Percentiles rank a stretch among this genome's conserved stretches.
Evolutionary conservation across 2,888 invertebrate genomes (phyloP).

Genomic region (Palloptera scutellata): DNA sequence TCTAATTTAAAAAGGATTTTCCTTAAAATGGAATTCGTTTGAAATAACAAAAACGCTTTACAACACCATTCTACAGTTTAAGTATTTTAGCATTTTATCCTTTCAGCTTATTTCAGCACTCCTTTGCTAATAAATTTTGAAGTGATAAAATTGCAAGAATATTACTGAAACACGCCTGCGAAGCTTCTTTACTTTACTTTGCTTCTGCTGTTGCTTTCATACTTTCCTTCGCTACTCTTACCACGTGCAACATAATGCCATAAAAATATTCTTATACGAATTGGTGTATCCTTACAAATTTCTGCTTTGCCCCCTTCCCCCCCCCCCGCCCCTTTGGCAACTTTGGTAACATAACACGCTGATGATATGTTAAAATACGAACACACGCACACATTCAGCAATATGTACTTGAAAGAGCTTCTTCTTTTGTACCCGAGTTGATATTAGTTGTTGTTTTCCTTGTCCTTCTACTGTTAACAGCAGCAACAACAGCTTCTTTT

Average conservation of each 20-base stretch:
- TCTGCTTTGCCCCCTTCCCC: neutral
- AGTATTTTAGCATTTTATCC: neutral
- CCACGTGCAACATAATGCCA: slow-evolving; percentile 22
- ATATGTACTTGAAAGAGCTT: slow-evolving; percentile 21
- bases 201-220: slow-evolving; percentile 8
- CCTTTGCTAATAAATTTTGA: slow-evolving; percentile 27
- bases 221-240: slow-evolving; percentile 32
- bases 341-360: slow-evolving; percentile 33
- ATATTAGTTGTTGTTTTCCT: slow-evolving; percentile 4
- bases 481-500: too few relatives aligned
- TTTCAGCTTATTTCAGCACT: slow-evolving; percentile 1
- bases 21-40: too few relatives aligned
- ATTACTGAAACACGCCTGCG: slow-evolving; percentile 20
- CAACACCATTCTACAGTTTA: too few relatives aligned
- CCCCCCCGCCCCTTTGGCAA: slow-evolving; percentile 22
- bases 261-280: slow-evolving; percentile 22
- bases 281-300: too few relatives aligned
- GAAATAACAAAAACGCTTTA: too few relatives aligned
- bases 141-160: slow-evolving; percentile 32
- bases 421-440: slow-evolving; percentile 9
- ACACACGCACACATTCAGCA: neutral
- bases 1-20: too few relatives aligned
- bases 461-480: too few relatives aligned
- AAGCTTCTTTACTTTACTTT: neutral
- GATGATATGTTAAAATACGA: slow-evolving; percentile 25